Evolutionary conservation across 2,797 vertebrate species (phyloP).

Genomic region (Glyptemys insculpta): DNA sequence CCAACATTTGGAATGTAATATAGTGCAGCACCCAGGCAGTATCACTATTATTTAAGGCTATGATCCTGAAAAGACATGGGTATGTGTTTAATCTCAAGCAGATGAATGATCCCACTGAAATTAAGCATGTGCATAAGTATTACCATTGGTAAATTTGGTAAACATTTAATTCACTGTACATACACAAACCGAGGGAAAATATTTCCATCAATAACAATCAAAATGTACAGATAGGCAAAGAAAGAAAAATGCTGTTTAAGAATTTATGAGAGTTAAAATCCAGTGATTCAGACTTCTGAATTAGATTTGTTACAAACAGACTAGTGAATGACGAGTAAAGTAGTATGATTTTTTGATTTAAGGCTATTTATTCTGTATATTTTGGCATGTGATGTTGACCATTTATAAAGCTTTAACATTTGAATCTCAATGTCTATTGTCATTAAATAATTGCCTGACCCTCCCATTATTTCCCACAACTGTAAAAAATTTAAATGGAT

Average conservation of each 20-base stretch:
- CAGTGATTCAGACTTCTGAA: neutral
- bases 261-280: neutral
- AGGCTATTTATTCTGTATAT: neutral
- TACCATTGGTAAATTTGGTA: neutral
- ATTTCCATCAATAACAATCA: neutral
- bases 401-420: neutral
- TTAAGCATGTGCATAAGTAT: neutral
- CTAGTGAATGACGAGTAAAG: neutral
- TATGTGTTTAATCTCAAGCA: neutral
- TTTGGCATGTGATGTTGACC: neutral
- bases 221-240: neutral
- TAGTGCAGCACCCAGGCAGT: fast-evolving
- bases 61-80: neutral
- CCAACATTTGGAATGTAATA: fast-evolving
- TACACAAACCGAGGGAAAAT: neutral
- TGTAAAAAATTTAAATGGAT: neutral
- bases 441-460: neutral
- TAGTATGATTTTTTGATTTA: neutral
- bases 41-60: neutral
- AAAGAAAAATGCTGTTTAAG: neutral
- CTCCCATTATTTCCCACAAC: neutral
- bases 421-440: neutral
- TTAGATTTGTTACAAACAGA: neutral
- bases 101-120: neutral
- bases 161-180: neutral